phyloP scores from a whole-genome alignment of 2,797 vertebrate genomes.

The Lycodopsis pacificus region DNA sequence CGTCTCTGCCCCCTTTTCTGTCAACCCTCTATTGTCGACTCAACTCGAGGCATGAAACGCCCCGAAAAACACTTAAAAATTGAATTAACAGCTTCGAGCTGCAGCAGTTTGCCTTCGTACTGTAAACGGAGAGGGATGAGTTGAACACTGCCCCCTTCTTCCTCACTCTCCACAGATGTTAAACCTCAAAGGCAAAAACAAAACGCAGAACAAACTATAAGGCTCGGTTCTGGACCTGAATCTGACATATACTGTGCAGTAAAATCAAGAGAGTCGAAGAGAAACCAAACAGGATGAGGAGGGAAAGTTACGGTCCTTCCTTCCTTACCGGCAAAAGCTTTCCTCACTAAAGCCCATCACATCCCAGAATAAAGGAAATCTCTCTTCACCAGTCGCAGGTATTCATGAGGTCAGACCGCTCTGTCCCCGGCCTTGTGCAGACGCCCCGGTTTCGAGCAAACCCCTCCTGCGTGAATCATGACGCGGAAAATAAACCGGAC shows the following conservation, averaged over 20 bases:
- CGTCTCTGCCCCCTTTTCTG: background rate
- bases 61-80: background rate
- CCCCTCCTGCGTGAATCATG: background rate
- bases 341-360: constrained; percentile 55
- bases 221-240: background rate
- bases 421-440: background rate
- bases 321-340: constrained; percentile 61
- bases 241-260: background rate
- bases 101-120: background rate
- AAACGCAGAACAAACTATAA: background rate
- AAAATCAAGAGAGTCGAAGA: constrained; percentile 13
- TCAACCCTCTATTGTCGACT: background rate
- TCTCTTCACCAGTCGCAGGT: constrained; percentile 39
- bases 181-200: background rate
- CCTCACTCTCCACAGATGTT: constrained; percentile 1
- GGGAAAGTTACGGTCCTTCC: constrained; percentile 63
- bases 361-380: constrained; percentile 69
- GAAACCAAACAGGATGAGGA: constrained; percentile 75
- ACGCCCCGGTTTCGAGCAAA: background rate
- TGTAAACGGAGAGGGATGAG: background rate
- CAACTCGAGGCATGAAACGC: background rate
- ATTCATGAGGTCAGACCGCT: constrained; percentile 23
- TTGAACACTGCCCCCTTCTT: background rate
- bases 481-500: background rate
- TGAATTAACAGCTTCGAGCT: background rate